Base-by-base conservation (phyloP, 2,888 invertebrate species). In the Ptychoptera contaminata region DNA sequence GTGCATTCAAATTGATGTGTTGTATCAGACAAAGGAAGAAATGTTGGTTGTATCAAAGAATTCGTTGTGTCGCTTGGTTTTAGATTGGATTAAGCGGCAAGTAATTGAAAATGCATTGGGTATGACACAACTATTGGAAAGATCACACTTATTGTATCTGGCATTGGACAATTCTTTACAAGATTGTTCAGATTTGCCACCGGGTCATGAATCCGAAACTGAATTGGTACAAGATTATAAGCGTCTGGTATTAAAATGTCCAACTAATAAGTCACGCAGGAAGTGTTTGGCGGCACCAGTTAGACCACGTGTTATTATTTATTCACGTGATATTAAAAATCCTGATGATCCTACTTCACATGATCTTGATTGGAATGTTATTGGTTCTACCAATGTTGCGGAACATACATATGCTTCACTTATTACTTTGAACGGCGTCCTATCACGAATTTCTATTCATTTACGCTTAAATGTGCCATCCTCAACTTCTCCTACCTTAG, bases 221-320 rank as follows among this genome's bases (percentile, higher is more conserved):
- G 82, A 83, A 56, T 73, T 83, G 50, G 78, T 86, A 34, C 79
- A 78, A 58, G 82, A 83, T 64, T 85, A 85, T 66, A 79, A 82
- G 56, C 69, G 73, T 52, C 61, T 70, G 56, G 67, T 68, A 11
- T 44, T 50, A 12, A 54, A 54, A 46, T 52, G 52, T 42, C 54
- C 54, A 34, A 54, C 47, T 40, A 51, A 50, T 31, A 53, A 51
- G 39, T 42, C 48, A 16, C 46, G 52, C 10, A 62, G 68, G 45
- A 72, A 72, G 55, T 62, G 62, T 31, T 59, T 69, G 40, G 60
- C 71, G 36, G 73, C 73, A 50, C 74, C 76, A 1, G 70, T 77
- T 53, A 72, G 74, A 56, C 72, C 77, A 48, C 67, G 74, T n/a
- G 73, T 76, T 30, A 60, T 77, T 41, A 67, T 77, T 41, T 77